Evolutionary conservation across 37 sponge, comb jelly and placozoan genomes (phyloP), one percentile per base, ranked within the genome.

Genomic region (Beroe forskalii): DNA sequence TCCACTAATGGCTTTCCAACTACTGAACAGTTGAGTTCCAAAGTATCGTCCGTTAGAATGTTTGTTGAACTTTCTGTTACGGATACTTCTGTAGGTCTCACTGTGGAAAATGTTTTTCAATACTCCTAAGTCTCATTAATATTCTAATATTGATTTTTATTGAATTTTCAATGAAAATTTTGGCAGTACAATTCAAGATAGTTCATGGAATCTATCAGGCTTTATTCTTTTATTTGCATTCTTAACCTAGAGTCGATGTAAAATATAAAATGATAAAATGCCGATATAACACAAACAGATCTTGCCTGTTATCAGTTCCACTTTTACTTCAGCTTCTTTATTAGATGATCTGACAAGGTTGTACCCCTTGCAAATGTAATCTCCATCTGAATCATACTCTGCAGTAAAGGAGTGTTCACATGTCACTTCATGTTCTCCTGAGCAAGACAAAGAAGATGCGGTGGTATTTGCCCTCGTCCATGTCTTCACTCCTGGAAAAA

Each of bases 1-100:
- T 69, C 72, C 0, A 69, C 72, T 17, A 69, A 69, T 2, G 72
- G 72, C 19, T 69, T 69, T 69, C 72, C 72, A 3, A 36, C 39
- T 14, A 69, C 32, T 4, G 38, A 33, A 33, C 72, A 69, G 1
- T 36, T 9, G 9, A 69, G 19, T 9, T 69, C 35, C 37, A 69
- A 1, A 31, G 14, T 6, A 33, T 37, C 72, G 32, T 35, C 32
- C 1, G 35, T 69, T 35, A 69, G 39, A 8, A 69, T 37, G 3
- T 1, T 32, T 69, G 32, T 31, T 36, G 72, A 32, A 27, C 32
- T 32, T 31, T 69, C 32, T 1, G 4, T 14, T 1, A 69, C 19
- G 32, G 19, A 19, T 6, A 69, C 39, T 33, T 69, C 37, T 36
- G 72, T 69, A 33, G 35, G 9, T 36, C 72, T 69, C 4, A 69